Evolutionary conservation across 1,140 invertebrate species (phyloP).

Genomic region (Drosophila repleta): DNA sequence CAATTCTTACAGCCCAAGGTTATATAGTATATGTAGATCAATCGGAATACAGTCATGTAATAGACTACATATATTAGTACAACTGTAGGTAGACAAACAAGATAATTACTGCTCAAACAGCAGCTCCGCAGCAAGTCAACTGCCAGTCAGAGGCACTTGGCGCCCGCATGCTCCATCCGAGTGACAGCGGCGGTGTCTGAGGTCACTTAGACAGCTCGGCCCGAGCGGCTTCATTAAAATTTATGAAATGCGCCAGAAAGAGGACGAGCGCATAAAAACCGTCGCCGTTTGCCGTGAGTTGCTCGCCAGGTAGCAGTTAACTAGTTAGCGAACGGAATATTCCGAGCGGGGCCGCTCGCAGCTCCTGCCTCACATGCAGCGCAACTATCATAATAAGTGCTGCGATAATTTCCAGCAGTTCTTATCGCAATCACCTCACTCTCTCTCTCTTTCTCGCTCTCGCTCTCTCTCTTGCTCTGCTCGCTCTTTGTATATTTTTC

Average conservation of each 20-base stretch:
- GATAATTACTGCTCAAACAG: too few relatives aligned
- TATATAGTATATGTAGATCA: too few relatives aligned
- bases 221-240: not conserved
- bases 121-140: too few relatives aligned
- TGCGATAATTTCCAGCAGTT: conserved; percentile 43
- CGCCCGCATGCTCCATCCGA: not conserved
- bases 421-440: conserved; percentile 36
- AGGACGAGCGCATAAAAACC: not conserved
- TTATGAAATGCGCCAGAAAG: not conserved
- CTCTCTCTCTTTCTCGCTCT: not conserved
- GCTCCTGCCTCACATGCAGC: not conserved
- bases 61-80: too few relatives aligned
- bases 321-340: conserved; percentile 1
- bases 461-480: not conserved
- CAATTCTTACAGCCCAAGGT: too few relatives aligned
- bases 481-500: conserved; percentile 15
- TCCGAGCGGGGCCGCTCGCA: not conserved
- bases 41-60: too few relatives aligned
- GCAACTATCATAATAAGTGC: conserved; percentile 17
- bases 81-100: too few relatives aligned
- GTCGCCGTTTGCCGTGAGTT: not conserved
- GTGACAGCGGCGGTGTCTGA: too few relatives aligned
- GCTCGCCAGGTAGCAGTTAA: not conserved
- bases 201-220: too few relatives aligned
- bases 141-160: not conserved